Conservation (phyloP, 2,797 vertebrate species). For the Heliangelus exortis region DNA sequence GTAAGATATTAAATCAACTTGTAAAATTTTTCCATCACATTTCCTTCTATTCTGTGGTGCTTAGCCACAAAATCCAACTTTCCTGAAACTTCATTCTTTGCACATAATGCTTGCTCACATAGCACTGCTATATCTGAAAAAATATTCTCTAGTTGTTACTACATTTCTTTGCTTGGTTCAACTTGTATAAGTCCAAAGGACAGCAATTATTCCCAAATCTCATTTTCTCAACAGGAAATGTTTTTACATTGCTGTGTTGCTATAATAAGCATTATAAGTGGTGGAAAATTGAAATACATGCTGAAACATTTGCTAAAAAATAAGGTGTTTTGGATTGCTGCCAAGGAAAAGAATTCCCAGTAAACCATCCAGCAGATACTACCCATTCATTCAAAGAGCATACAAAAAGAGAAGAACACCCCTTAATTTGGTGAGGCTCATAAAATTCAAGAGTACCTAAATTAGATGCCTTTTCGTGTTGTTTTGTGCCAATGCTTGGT, state of each 20-base stretch:
- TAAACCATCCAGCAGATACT: not conserved
- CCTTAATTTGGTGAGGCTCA: not conserved
- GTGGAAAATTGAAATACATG: conserved; percentile 52
- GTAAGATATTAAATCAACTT: not conserved
- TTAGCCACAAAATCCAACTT: not conserved
- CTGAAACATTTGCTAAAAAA: conserved; percentile 41
- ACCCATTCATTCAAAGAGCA: not conserved
- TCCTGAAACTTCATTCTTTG: not conserved
- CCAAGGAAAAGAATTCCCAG: conserved; percentile 7
- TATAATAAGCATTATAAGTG: conserved; percentile 17
- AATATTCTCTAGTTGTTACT: not conserved
- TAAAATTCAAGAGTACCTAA: not conserved
- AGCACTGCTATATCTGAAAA: not conserved
- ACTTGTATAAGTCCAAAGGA: not conserved
- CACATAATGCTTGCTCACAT: not conserved
- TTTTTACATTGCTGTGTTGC: not conserved
- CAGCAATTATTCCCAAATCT: not conserved
- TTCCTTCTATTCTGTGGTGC: not conserved
- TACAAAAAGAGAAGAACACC: not conserved
- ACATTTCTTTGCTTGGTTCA: conserved; percentile 1
- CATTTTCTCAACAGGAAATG: not conserved
- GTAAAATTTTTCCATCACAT: not conserved
- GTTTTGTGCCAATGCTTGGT: not conserved
- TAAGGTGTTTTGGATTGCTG: conserved; percentile 7
- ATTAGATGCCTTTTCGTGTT: not conserved